Base-by-base conservation (phyloP, 2,113 vertebrate species). In the Varanus komodoensis region DNA sequence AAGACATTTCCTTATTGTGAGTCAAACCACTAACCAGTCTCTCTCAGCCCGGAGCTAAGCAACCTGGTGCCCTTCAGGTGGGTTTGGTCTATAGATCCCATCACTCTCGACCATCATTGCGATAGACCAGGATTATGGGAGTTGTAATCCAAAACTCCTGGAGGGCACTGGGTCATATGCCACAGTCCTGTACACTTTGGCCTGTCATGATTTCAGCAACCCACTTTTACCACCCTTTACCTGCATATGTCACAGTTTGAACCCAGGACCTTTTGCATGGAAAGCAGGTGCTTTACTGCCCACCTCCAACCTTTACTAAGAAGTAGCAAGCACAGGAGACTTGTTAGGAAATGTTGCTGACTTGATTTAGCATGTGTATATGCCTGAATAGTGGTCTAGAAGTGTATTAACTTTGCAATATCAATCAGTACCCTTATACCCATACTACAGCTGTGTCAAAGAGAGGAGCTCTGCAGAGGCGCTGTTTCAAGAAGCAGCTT, bases 401-500 rank as follows among this genome's bases (percentile, higher is more conserved):
- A 81, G 50, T 17, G 79, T 27, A 32, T 14, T 8, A 11, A 14
- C 6, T 3, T 48, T 0, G 0, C 0, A 52, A 38, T 8, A 34
- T 34, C 4, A 82, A 12, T 67, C 1, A 0, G 3, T 3, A 25
- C 27, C 0, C 0, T 48, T 0, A 2, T 0, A 0, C 0, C 38
- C 1, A 0, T 25, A 23, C 25, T 23, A 34, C 12, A 29, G 38
- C 50, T 54, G 48, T 84, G 29, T 32, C 82, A 38, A 23, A 74
- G 19, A 32, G 23, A 25, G 52, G 27, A 44, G 21, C 34, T 1
- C 21, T 7, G 34, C 38, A 8, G 77, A 34, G 64, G 15, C 29
- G 9, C 50, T 64, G 8, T n/a, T n/a, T 14, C 54, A 27, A 81
- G 44, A 4, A 8, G 50, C 21, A 23, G 57, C 32, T 86, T 77